Evolutionary conservation across 2,888 invertebrate genomes (phyloP).

Genomic region (Leptodirus hochenwartii): DNA sequence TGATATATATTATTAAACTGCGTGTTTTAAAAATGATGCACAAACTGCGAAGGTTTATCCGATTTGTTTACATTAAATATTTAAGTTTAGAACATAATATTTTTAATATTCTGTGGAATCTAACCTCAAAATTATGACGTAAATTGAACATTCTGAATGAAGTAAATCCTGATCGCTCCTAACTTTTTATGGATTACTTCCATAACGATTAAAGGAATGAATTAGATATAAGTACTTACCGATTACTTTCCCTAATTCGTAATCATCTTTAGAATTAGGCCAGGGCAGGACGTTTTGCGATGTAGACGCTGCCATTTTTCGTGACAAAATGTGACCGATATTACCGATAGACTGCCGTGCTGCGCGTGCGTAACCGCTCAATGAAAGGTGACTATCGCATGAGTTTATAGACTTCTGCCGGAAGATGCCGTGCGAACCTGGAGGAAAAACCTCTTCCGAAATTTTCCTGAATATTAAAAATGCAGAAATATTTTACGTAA

Average conservation of each 20-base stretch:
- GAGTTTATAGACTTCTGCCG: conserved; percentile 32
- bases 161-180: no score
- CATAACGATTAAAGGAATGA: no score
- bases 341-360: conserved; percentile 28
- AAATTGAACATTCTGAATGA: no score
- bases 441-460: conserved; percentile 38
- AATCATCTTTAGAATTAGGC: conserved; percentile 84
- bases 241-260: conserved; percentile 84
- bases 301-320: conserved; percentile 39
- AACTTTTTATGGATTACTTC: no score
- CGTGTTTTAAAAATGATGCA: no score
- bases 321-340: conserved; percentile 35
- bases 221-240: conserved; percentile 49
- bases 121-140: no score
- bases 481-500: no score
- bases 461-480: conserved; percentile 31
- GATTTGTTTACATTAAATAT: no score
- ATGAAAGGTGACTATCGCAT: conserved; percentile 21
- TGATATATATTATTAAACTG: no score
- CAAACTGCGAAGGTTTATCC: no score
- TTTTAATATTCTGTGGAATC: no score
- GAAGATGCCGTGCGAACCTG: conserved; percentile 40
- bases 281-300: conserved; percentile 39
- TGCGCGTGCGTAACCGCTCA: conserved; percentile 25
- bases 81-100: no score